A percentile compares a stretch with the other conserved stretches of the same genome.
phyloP scores from a whole-genome alignment of 2,888 invertebrate species.

The Ommatoiulus sabulosus region DNA sequence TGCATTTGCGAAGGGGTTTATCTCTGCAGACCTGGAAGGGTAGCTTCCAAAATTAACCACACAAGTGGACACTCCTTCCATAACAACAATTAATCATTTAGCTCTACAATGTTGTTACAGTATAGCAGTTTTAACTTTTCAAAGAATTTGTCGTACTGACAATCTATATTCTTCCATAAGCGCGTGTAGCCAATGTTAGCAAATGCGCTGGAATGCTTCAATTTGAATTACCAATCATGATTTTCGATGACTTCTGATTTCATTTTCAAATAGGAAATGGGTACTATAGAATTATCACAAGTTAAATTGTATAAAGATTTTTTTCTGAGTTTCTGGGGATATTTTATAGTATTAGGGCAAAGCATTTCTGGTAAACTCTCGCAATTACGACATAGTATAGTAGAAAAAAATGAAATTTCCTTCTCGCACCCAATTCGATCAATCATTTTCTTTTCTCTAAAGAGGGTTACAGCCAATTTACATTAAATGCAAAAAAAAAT shows the following conservation, averaged over 20 bases:
- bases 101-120: background rate
- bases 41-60: background rate
- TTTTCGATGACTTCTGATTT: background rate
- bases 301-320: background rate
- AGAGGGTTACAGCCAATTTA: background rate
- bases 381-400: background rate
- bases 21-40: background rate
- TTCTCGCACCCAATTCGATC: background rate
- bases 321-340: background rate
- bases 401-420: conserved; percentile 8
- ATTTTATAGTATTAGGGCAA: background rate
- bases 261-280: background rate
- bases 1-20: background rate
- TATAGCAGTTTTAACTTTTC: background rate
- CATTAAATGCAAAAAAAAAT: background rate
- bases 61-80: background rate
- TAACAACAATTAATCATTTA: background rate
- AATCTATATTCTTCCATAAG: too few relatives aligned
- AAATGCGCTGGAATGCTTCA: too few relatives aligned
- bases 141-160: background rate
- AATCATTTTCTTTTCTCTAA: background rate
- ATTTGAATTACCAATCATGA: too few relatives aligned
- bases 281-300: background rate
- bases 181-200: too few relatives aligned
- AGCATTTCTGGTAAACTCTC: background rate